Evolutionary conservation across 2,888 invertebrate genomes (phyloP), one percentile per base, ranked within the genome.

Genomic region (Lithosia quadra): DNA sequence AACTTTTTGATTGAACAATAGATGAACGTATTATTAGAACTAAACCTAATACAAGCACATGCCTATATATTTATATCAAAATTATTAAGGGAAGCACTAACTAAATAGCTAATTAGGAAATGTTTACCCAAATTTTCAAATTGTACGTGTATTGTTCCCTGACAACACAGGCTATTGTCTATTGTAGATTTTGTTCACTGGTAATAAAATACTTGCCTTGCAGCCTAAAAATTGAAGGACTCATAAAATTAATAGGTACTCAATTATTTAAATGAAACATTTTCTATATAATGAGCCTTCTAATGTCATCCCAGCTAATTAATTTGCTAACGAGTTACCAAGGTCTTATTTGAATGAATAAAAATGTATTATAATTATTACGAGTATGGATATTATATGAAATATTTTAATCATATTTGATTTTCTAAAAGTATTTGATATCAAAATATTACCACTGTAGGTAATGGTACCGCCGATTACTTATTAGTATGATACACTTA

Each of bases 1-100:
- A 84, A 84, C 77, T 83, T 85, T 80, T 71, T 56, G 43, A 67
- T 55, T 58, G n/a, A 22, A 28, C 36, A 61, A 21, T 34, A 33
- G 15, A n/a, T 7, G n/a, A 34, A 34, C 49, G n/a, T 49, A 9
- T n/a, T 49, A n/a, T 49, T 43, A 18, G 43, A 43, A 43, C 18
- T 18, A 0, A 43, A n/a, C 18, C 15, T 18, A 0, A 43, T 43
- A 43, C 2, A 5, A 0, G 4, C 8, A 33, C 3, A 39, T 15
- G 15, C 13, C 4, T 15, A 2, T 33, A 4, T 39, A 2, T 4
- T 5, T 15, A 43, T 43, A 43, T 18, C 18, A 43, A 43, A 43
- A 43, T 43, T 43, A 43, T 43, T 43, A 43, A 43, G 18, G 7
- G 7, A 0, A 43, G 7, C 0, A 43, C 18, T 18, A 43, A 43